Evolutionary conservation across 2,888 invertebrate species (phyloP).

Genomic region (Mesopsocus fuscifrons): DNA sequence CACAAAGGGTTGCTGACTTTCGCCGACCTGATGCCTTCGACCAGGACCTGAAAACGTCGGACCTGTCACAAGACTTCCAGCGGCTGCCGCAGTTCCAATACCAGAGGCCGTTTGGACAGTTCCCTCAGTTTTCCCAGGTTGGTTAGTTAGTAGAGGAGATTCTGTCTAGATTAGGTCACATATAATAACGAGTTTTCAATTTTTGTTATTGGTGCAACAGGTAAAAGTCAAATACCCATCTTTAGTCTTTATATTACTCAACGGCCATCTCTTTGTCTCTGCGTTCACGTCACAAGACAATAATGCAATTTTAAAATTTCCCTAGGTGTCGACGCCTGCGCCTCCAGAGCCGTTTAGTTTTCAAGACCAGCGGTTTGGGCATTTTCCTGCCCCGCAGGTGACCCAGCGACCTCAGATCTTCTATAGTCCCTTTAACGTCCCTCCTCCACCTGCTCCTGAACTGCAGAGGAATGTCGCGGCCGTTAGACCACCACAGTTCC

Average conservation of each 20-base stretch:
- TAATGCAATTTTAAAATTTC: neutral
- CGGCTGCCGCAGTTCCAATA: slow-evolving; percentile 5
- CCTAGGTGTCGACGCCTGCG: neutral
- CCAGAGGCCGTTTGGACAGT: neutral
- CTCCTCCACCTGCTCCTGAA: neutral
- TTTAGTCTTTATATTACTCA: too few species aligned
- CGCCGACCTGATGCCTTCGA: slow-evolving; percentile 1
- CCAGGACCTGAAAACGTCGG: slow-evolving; percentile 6
- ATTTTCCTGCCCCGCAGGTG: slow-evolving; percentile 1
- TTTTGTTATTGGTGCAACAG: too few species aligned
- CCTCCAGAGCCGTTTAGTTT: neutral
- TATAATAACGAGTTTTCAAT: too few species aligned
- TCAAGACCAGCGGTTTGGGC: slow-evolving; percentile 6
- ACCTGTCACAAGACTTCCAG: neutral
- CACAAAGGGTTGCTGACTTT: neutral
- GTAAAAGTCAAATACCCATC: too few species aligned
- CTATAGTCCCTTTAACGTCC: neutral
- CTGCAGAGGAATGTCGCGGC: neutral
- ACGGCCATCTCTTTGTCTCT: too few species aligned
- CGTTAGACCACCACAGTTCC: neutral
- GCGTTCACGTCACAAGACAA: slow-evolving; percentile 1
- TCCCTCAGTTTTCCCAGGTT: neutral
- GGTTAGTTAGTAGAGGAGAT: too few species aligned
- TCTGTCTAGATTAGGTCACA: too few species aligned
- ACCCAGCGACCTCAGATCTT: slow-evolving; percentile 2